A percentile compares a stretch with the other conserved stretches of the same genome.
Evolutionary conservation across 2,113 vertebrate genomes (phyloP).

Genomic region (Rafetus swinhoei): DNA sequence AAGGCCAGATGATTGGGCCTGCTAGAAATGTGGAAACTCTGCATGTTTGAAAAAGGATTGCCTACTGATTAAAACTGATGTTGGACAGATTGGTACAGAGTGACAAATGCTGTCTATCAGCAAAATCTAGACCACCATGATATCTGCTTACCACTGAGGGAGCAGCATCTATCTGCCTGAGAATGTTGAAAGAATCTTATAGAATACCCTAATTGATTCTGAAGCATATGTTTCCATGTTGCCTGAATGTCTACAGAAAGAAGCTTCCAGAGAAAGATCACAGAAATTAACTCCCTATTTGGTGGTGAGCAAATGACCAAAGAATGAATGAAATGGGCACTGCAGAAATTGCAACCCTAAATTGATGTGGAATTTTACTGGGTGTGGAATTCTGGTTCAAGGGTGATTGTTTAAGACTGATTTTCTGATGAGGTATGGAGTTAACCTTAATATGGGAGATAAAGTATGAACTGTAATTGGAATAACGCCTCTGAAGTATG

Average conservation of each 20-base stretch:
- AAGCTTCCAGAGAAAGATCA: slow-evolving; percentile 19
- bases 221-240: neutral
- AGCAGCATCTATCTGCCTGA: neutral
- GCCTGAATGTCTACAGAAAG: slow-evolving; percentile 4
- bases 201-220: neutral
- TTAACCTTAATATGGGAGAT: neutral
- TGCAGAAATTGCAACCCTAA: neutral
- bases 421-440: neutral
- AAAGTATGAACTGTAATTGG: neutral
- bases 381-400: neutral
- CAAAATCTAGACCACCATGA: neutral
- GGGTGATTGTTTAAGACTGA: neutral
- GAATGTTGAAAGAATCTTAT: neutral
- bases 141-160: neutral
- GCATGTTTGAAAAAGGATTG: neutral
- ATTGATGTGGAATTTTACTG: neutral
- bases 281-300: neutral
- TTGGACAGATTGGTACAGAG: neutral
- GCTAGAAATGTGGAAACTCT: neutral
- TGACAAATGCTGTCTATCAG: neutral
- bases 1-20: neutral
- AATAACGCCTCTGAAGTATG: neutral
- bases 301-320: slow-evolving; percentile 2
- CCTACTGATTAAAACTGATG: neutral
- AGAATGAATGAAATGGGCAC: neutral